phyloP scores from a whole-genome alignment of 2,113 vertebrate genomes.

The Chrysochloris asiatica region DNA sequence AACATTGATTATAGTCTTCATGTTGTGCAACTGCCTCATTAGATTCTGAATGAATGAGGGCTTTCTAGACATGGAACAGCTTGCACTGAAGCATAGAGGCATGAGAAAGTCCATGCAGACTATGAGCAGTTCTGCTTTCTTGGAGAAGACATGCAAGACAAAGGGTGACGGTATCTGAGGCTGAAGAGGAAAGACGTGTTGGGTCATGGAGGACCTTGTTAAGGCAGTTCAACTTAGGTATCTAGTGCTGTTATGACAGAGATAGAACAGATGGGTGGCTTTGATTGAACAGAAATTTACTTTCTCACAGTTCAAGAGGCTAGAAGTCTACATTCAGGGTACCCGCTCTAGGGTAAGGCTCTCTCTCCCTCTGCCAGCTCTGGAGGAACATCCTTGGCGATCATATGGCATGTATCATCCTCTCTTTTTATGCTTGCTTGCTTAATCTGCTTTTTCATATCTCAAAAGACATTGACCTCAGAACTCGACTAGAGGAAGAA shows the following conservation, averaged over 20 bases:
- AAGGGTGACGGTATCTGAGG: not conserved
- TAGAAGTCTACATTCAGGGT: not conserved
- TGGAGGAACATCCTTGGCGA: not conserved
- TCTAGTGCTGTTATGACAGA: not conserved
- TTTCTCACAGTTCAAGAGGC: not conserved
- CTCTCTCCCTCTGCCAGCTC: not conserved
- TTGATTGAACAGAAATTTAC: not conserved
- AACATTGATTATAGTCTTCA: not conserved
- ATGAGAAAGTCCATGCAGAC: not conserved
- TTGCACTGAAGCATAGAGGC: not conserved
- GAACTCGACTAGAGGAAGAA: no score
- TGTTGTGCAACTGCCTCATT: not conserved
- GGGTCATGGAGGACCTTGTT: not conserved
- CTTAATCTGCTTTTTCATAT: not conserved
- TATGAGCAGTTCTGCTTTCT: not conserved
- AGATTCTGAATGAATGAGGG: conserved; percentile 23
- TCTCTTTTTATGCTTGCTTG: not conserved
- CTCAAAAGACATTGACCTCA: not conserved
- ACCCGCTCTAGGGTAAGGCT: not conserved
- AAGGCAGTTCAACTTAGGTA: not conserved
- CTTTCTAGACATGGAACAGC: not conserved
- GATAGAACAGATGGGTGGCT: not conserved
- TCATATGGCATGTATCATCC: not conserved
- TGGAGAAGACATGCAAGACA: not conserved
- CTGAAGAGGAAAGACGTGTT: not conserved